Percentiles rank a stretch among this genome's conserved stretches.
phyloP scores from a whole-genome alignment of 2,888 invertebrate genomes.

The Psylliodes chrysocephalus region DNA sequence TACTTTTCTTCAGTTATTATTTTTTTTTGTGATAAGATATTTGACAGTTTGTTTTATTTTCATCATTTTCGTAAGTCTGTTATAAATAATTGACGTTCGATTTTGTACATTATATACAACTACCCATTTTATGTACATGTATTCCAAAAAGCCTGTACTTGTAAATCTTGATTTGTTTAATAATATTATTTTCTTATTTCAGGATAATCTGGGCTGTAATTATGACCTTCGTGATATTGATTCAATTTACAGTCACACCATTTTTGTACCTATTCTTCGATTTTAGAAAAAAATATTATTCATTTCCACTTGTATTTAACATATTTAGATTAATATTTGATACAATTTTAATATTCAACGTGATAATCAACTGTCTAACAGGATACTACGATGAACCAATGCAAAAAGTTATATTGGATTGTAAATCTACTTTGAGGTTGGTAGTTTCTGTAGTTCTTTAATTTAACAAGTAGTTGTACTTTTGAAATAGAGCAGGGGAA shows the following conservation, averaged over 20 bases:
- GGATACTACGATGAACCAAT: slow-evolving; percentile 55
- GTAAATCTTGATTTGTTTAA: neutral
- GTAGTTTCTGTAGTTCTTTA: slow-evolving; percentile 23
- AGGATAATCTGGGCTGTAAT: slow-evolving; percentile 51
- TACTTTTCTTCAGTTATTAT: too few species aligned
- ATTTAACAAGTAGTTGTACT: neutral
- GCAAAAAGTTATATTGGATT: slow-evolving; percentile 53
- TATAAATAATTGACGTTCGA: too few species aligned
- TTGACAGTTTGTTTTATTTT: too few species aligned
- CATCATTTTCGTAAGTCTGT: too few species aligned
- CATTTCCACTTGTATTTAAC: slow-evolving; percentile 22
- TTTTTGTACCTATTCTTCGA: slow-evolving; percentile 46
- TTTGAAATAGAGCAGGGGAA: too few species aligned
- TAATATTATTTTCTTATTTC: slow-evolving; percentile 26
- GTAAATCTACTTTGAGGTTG: slow-evolving; percentile 48
- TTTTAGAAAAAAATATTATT: slow-evolving; percentile 11
- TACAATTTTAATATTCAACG: slow-evolving; percentile 42
- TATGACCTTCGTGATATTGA: slow-evolving; percentile 47
- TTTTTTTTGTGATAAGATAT: too few species aligned
- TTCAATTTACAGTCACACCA: slow-evolving; percentile 47
- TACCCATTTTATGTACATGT: too few species aligned
- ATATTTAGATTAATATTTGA: slow-evolving; percentile 36
- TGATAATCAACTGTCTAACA: slow-evolving; percentile 49
- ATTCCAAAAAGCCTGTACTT: too few species aligned
- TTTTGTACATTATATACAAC: too few species aligned